Evolutionary conservation across 2,113 vertebrate species (phyloP).

Genomic region (Tamias sibiricus): DNA sequence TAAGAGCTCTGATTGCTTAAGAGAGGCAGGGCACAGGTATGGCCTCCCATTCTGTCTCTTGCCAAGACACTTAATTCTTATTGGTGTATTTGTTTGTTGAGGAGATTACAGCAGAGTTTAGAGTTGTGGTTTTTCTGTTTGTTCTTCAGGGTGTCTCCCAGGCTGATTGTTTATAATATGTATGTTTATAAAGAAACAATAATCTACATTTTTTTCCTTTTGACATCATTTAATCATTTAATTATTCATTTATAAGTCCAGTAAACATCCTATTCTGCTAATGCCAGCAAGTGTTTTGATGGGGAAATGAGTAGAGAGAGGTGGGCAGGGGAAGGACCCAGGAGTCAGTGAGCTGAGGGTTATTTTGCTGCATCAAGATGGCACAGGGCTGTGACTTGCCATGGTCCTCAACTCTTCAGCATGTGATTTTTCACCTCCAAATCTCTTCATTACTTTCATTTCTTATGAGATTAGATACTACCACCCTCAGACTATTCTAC

Average conservation of each 20-base stretch:
- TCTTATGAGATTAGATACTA: background rate
- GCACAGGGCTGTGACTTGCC: background rate
- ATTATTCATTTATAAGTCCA: conserved; percentile 16
- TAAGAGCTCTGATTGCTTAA: conserved; percentile 46
- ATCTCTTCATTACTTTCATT: background rate
- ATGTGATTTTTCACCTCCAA: background rate
- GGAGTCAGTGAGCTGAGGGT: background rate
- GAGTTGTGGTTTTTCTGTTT: conserved; percentile 31
- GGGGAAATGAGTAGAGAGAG: background rate
- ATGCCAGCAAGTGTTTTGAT: background rate
- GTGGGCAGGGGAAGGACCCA: background rate
- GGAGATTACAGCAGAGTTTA: background rate
- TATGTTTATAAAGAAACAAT: conserved; percentile 5
- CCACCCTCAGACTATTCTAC: background rate
- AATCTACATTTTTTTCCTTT: conserved; percentile 31
- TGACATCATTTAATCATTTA: conserved; percentile 8
- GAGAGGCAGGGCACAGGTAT: background rate
- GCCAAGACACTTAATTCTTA: conserved; percentile 26
- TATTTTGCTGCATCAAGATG: conserved; percentile 12
- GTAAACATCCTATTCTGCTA: background rate
- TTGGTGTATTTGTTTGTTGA: conserved; percentile 55
- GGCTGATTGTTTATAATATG: background rate
- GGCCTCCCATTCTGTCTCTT: conserved; percentile 9
- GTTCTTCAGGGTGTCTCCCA: conserved; percentile 26
- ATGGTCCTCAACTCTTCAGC: background rate